Evolutionary conservation across 2,113 vertebrate species (phyloP), one percentile per base, ranked within the genome.

Genomic region (Accipiter cooperii): DNA sequence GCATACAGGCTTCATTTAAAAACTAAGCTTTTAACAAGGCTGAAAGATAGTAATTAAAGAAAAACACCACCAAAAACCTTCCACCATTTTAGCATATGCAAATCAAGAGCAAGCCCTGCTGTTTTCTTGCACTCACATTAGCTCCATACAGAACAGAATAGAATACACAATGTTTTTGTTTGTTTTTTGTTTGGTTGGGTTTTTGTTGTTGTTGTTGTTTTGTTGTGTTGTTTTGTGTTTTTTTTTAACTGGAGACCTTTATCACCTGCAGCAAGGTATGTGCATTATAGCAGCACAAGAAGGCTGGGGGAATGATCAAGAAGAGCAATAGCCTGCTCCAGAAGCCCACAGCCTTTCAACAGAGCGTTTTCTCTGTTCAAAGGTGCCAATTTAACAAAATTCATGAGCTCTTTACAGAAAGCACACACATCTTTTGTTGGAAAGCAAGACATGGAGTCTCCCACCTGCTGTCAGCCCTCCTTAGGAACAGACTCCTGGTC

Each of bases 401-500:
- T 5, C 47, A 12, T 2, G 13, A 11, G 19, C 12, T 69, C 34
- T 61, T 54, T 25, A 40, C 29, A 29, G 38, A 24, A 47, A 16
- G 28, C n/a, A 10, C 20, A 12, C 25, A 8, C 17, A 2, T 7
- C 47, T 68, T 22, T 4, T 10, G 12, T 12, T 2, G 2, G 61
- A 60, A 52, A 38, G 7, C 22, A 34, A 28, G 31, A 54, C 3
- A 1, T 0, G 9, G 51, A 42, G 31, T 1, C 51, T 52, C 61
- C 28, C 4, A 6, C 14, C 47, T 3, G 13, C 64, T 15, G 16
- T 8, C 38, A 26, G 20, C 17, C 31, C 49, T 42, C n/a, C 55
- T 25, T 1, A 2, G 17, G 70, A 40, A 17, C 5, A 1, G 0
- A 5, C 7, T 34, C 61, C 52, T 10, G 8, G 9, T 38, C 34